A percentile compares a stretch with the other conserved stretches of the same genome.
Evolutionary conservation across 2,888 invertebrate species (phyloP).

Genomic region (Orchesellides sinensis): DNA sequence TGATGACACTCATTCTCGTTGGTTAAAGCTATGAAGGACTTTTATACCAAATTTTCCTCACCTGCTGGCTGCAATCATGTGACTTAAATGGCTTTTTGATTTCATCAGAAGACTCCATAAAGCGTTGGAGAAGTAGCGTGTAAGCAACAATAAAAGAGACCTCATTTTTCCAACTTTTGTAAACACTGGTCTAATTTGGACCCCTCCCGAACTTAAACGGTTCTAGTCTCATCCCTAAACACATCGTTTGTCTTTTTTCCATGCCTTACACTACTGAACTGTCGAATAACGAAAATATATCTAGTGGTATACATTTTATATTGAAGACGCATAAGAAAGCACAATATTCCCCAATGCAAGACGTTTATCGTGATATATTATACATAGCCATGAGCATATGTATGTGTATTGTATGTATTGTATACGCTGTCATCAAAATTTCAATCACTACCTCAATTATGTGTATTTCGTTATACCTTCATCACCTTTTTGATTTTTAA

Average conservation of each 20-base stretch:
- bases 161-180: constrained; percentile 64
- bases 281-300: no score
- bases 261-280: no score
- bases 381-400: no score
- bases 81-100: constrained; percentile 66
- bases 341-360: no score
- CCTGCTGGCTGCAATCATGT: constrained; percentile 58
- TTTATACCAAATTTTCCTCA: constrained; percentile 33
- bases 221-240: constrained; percentile 57
- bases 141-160: constrained; percentile 28
- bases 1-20: not conserved
- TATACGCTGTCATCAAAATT: constrained; percentile 39
- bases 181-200: constrained; percentile 67
- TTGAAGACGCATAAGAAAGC: no score
- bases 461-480: constrained; percentile 34
- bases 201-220: constrained; percentile 67
- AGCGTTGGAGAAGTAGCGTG: constrained; percentile 14
- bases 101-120: constrained; percentile 44
- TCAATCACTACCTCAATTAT: constrained; percentile 49
- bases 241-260: constrained; percentile 66
- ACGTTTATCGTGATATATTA: no score
- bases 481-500: constrained; percentile 59
- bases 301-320: no score
- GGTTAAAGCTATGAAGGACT: constrained; percentile 2
- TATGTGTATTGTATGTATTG: no score